These are phyloP conservation scores for Micrastur ruficollis DNA, from an alignment of 2,797 vertebrate genomes.

Conservation along the genomic window DNA sequence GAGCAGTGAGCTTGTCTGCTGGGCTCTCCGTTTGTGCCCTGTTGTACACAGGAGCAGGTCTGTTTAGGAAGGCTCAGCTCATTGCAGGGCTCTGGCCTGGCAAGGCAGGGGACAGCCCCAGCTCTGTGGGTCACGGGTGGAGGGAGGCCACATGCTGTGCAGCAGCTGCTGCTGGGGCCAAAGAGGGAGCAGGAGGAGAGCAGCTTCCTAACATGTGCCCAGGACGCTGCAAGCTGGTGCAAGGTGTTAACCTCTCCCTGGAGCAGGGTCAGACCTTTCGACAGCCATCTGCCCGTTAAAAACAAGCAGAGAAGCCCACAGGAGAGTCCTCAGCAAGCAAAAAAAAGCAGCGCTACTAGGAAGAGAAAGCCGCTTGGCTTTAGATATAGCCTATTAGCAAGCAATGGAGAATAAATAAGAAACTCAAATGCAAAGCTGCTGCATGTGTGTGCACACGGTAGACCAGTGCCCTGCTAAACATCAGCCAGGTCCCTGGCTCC, in stretches of 20 bases:
- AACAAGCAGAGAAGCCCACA: neutral
- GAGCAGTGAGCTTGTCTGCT: neutral
- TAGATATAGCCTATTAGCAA: neutral
- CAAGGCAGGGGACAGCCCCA: fast-evolving
- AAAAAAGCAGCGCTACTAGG: neutral
- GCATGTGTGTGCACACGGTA: fast-evolving
- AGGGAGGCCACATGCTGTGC: fast-evolving
- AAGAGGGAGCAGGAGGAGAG: neutral
- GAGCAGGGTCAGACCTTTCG: neutral
- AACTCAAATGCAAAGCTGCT: neutral
- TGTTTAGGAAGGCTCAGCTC: neutral
- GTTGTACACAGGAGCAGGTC: fast-evolving
- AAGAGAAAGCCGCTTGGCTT: neutral
- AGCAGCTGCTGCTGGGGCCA: neutral
- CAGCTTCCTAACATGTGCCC: fast-evolving
- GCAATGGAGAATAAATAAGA: neutral
- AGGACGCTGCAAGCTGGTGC: neutral
- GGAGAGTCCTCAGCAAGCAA: neutral
- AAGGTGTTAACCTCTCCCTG: neutral
- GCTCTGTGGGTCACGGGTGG: neutral
- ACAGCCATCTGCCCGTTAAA: neutral
- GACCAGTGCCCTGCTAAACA: neutral
- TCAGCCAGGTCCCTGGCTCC: neutral
- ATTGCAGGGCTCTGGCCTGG: neutral
- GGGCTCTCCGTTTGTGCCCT: neutral